These are phyloP conservation scores for Pseudolaguvia tuberculata DNA, from an alignment of 2,113 vertebrate species.

Conservation along the genomic window DNA sequence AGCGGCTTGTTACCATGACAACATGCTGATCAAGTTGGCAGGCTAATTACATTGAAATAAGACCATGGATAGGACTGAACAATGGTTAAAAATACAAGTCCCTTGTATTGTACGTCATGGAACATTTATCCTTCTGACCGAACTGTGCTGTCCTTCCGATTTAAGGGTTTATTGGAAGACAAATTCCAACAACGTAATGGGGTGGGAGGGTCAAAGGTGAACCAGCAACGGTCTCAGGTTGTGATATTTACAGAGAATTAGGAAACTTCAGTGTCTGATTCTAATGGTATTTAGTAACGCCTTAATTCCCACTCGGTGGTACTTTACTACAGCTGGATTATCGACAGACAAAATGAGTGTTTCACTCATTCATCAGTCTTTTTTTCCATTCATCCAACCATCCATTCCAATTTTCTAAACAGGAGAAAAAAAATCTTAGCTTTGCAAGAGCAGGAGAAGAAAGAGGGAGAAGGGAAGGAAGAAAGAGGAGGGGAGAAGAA, in stretches of 20 bases:
- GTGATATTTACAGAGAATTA: not conserved
- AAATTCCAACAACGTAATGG: too few relatives aligned
- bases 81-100: not conserved
- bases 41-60: constrained; percentile 11
- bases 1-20: constrained; percentile 19
- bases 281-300: not conserved
- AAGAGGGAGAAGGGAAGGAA: not conserved
- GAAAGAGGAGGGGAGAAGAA: too few relatives aligned
- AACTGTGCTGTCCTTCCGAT: too few relatives aligned
- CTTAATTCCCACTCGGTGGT: not conserved
- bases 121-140: too few relatives aligned
- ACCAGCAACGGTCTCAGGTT: not conserved
- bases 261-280: not conserved
- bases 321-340: not conserved
- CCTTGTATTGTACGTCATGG: too few relatives aligned
- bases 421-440: constrained; percentile 72
- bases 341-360: not conserved
- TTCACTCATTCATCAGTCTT: constrained; percentile 43
- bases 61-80: not conserved
- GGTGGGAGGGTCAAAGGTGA: not conserved
- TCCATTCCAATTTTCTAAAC: constrained; percentile 57
- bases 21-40: constrained; percentile 6
- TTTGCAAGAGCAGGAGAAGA: constrained; percentile 52
- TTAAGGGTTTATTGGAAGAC: too few relatives aligned
- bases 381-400: constrained; percentile 62